Evolutionary conservation across 2,888 invertebrate species (phyloP).

Genomic region (Drosophila siamana): DNA sequence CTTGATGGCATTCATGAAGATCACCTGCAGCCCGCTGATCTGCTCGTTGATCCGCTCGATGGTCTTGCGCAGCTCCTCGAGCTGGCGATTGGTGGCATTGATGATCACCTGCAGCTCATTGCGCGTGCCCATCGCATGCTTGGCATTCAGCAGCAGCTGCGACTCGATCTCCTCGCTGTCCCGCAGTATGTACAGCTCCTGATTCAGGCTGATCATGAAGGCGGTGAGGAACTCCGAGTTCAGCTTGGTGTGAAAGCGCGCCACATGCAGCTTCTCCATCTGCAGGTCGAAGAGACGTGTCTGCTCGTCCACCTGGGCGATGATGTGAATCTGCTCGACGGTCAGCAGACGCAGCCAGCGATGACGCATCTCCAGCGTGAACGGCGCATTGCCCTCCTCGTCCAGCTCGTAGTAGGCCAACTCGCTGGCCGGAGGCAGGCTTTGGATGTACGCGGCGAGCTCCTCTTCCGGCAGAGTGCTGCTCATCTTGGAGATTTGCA

Average conservation of each 20-base stretch:
- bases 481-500: slow-evolving; percentile 60
- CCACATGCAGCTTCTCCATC: slow-evolving; percentile 87
- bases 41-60: slow-evolving; percentile 85
- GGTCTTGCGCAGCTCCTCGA: slow-evolving; percentile 77
- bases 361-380: slow-evolving; percentile 69
- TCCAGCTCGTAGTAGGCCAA: slow-evolving; percentile 61
- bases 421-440: slow-evolving; percentile 57
- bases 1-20: slow-evolving; percentile 87
- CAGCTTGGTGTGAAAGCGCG: slow-evolving; percentile 88
- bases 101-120: slow-evolving; percentile 85
- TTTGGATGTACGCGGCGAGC: slow-evolving; percentile 39
- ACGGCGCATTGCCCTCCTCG: slow-evolving; percentile 47
- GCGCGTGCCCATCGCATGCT: slow-evolving; percentile 86
- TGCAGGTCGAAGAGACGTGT: slow-evolving; percentile 89
- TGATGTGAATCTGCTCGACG: slow-evolving; percentile 89
- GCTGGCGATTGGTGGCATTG: slow-evolving; percentile 73
- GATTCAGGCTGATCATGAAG: slow-evolving; percentile 89
- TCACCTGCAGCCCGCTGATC: slow-evolving; percentile 86
- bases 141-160: slow-evolving; percentile 87
- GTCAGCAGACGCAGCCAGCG: slow-evolving; percentile 85
- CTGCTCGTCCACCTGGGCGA: slow-evolving; percentile 87
- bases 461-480: slow-evolving; percentile 39
- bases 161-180: slow-evolving; percentile 91
- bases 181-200: slow-evolving; percentile 91
- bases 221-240: slow-evolving; percentile 88